These are phyloP conservation scores for Oreocharis arfaki DNA, from an alignment of 2,113 vertebrate genomes.

Conservation along the genomic window DNA sequence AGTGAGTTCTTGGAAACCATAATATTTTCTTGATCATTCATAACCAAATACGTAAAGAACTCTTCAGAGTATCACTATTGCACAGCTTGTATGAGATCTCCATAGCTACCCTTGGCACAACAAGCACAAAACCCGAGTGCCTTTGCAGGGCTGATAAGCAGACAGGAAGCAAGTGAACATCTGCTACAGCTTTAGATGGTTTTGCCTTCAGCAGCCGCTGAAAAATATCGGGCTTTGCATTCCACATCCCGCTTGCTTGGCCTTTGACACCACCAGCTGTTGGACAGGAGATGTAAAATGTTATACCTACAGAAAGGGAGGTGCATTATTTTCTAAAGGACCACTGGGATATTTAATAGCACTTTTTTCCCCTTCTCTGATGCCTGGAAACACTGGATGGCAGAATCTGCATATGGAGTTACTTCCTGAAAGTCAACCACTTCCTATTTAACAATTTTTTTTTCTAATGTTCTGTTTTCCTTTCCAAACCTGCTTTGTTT, in stretches of 20 bases:
- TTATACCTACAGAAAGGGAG: not conserved
- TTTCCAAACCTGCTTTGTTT: slow-evolving; percentile 23
- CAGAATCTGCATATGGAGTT: not conserved
- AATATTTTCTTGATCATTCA: not conserved
- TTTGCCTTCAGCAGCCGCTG: slow-evolving; percentile 32
- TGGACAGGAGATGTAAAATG: not conserved
- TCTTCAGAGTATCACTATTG: not conserved
- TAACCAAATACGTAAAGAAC: not conserved
- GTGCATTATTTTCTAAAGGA: not conserved
- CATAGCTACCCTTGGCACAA: slow-evolving; percentile 63
- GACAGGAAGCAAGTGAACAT: slow-evolving; percentile 68
- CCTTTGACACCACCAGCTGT: slow-evolving; percentile 23
- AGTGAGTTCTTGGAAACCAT: not conserved
- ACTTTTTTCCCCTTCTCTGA: not conserved
- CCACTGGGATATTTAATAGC: not conserved
- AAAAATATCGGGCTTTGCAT: slow-evolving; percentile 21
- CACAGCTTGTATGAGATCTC: slow-evolving; percentile 42
- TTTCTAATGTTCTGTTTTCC: not conserved
- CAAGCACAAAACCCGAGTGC: slow-evolving; percentile 42
- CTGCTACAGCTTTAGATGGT: slow-evolving; percentile 44
- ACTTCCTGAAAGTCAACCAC: slow-evolving; percentile 29
- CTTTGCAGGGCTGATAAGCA: slow-evolving; percentile 68
- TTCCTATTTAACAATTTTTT: slow-evolving; percentile 20
- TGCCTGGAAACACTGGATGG: not conserved
- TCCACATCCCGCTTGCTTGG: not conserved